Evolutionary conservation across 2,797 vertebrate genomes (phyloP), one percentile per base, ranked within the genome.

Genomic region (Rhyacichthys aspro): DNA sequence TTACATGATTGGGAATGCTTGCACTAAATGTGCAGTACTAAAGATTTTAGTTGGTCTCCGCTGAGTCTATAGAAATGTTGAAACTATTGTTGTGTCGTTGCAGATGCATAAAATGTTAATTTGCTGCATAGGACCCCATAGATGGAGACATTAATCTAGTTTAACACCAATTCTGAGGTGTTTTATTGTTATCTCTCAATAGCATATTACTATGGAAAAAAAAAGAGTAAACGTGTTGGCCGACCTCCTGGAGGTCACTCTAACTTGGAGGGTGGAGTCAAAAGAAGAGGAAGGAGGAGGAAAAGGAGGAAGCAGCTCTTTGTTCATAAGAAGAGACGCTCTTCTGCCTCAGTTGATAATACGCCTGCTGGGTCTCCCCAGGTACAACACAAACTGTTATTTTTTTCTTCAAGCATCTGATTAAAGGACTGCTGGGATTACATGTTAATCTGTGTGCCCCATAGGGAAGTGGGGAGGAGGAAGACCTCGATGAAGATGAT

Each of bases 161-260:
- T 59, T 55, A 39, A 47, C 18, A 33, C 15, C 39, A 39, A 65
- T 15, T 67, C 11, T 49, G 18, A 58, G 37, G 34, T 72, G 7
- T 23, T 23, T 2, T 32, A 23, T 63, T 60, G 56, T 61, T 23
- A 33, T 43, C 18, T 55, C 10, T 66, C 72, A 76, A 42, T 59
- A 98, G 97, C 97, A 18, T 98, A 97, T 88, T 98, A 98, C 84
- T 97, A 96, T 0, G 97, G 97, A 7, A 99, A 98, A 84, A 92
- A 97, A 90, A 97, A 95, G 89, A 96, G 94, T 81, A 95, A 95
- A 84, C 94, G 95, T 41, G 94, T 98, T 59, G 96, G 95, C 7
- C 93, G 95, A 62, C 96, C 97, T 37, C 95, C 96, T 0, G 96
- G 96, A 18, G 95, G 95, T 44, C 95, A 97, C 84, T 93, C 96